Evolutionary conservation across 2,888 invertebrate species (phyloP), one percentile per base, ranked within the genome.

Genomic region (Gymnoscelis rufifasciata): DNA sequence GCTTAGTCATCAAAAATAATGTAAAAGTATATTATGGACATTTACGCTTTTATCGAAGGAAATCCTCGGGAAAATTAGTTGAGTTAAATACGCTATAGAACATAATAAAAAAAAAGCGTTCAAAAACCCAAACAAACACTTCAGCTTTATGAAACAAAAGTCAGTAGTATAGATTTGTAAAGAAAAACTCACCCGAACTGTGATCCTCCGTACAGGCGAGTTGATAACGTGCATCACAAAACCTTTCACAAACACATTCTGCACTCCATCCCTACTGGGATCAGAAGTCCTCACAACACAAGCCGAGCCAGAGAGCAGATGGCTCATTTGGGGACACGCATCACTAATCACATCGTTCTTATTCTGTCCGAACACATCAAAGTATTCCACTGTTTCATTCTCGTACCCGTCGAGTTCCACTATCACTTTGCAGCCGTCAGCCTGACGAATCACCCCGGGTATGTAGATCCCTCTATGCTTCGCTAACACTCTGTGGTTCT

Each of bases 271-370:
- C 69, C 90, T 77, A 52, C 72, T 79, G 2, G 70, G 68, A 59
- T 92, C 92, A 38, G 90, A 89, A 62, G 92, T 92, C 57, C 92
- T 90, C 52, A 94, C 94, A 78, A 96, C 97, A 59, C 98, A 97
- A 46, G 92, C 90, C 38, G 93, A 93, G 28, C 95, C 95, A 49
- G 93, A 83, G 56, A 91, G 90, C 67, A 98, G 91, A 86, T 96
- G 94, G 61, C 92, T 93, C 64, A 93, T 91, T 68, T 92, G 94
- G 24, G 98, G 98, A 81, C 96, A 95, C 59, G 97, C 96, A 78
- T 98, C 98, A 68, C 96, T 93, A 65, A 98, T 96, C 73, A 98
- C 93, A 81, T 96, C 95, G 80, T 92, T 94, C 71, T 93, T 93
- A 64, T 94, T 93, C 60, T 90, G 89, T 63, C 93, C 93, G 60